Base-by-base conservation (phyloP, 2,888 invertebrate species). In the Scelioninae gen. 2 region DNA sequence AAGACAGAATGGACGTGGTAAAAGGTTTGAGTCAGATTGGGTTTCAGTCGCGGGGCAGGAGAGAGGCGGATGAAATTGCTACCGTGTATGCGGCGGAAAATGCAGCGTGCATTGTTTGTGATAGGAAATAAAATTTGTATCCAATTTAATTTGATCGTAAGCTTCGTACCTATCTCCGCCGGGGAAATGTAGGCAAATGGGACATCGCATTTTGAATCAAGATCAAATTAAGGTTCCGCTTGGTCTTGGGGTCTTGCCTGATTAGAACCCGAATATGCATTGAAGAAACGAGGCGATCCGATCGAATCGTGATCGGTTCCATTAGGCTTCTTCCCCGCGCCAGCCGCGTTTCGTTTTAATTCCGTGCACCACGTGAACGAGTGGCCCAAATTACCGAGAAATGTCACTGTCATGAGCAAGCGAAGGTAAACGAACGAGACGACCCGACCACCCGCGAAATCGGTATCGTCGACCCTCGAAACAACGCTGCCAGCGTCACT, bases 221-320 rank as follows among this genome's bases (percentile, higher is more conserved):
- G 68, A 60, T 60, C 28, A 35, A 52, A 52, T 60, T 46, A 35
- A 53, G 13, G 65, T 46, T 53, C 18, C 6, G 25, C 33, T 67
- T 39, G 9, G 22, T 19, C n/a, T 31, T 11, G 13, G 52, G 43
- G 52, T 35, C 43, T 18, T 35, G n/a, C 41, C 46, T 41, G 57
- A 68, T 68, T 68, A 60, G 28, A 45, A 35, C 45, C 39, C 53
- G 55, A 61, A 69, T 69, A 41, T 39, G 19, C 46, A 50, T 55
- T 67, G 43, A 55, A 46, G 28, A 11, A 48, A 50, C 46, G 28
- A 22, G 61, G 28, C 13, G 61, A 61, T 52, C 53, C 31, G 45
- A 69, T 61, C 61, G 39, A 15, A 16, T 4, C 28, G 11, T 37
- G 68, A 53, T 61, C 22, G 13, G 25, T 16, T 7, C 15, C 39